Percentiles rank a stretch among this genome's conserved stretches.
phyloP scores from a whole-genome alignment of 2,797 vertebrate species.

The Pachyuromys duprasi region DNA sequence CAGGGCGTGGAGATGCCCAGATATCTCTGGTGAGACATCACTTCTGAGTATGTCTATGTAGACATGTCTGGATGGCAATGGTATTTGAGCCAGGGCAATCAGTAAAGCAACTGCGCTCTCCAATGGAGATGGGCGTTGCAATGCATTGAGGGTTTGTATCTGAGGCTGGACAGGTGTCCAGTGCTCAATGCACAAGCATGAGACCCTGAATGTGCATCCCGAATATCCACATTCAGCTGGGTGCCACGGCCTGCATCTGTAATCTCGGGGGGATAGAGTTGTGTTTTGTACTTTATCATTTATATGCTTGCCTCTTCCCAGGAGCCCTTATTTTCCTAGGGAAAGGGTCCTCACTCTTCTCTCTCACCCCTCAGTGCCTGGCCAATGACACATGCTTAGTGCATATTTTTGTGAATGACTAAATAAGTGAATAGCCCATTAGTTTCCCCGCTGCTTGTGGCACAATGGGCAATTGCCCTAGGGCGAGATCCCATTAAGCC shows the following conservation, averaged over 20 bases:
- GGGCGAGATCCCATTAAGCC: background rate
- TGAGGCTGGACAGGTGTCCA: too few relatives aligned
- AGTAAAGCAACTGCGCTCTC: background rate
- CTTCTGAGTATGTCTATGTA: background rate
- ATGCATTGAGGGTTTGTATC: too few relatives aligned
- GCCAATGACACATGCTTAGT: background rate
- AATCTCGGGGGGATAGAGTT: background rate
- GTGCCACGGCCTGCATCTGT: too few relatives aligned
- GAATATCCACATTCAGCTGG: background rate
- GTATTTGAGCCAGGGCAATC: background rate
- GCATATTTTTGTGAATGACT: background rate
- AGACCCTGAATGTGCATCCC: background rate
- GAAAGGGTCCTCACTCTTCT: too few relatives aligned
- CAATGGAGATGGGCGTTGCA: background rate
- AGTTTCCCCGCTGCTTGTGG: background rate
- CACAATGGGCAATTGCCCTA: background rate
- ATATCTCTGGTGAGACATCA: background rate
- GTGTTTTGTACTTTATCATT: slow-evolving; percentile 7
- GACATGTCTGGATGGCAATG: background rate
- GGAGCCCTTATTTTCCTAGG: background rate
- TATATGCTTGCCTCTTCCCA: background rate
- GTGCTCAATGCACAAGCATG: background rate
- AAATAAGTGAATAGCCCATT: background rate
- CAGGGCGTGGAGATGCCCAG: background rate
- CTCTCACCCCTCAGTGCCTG: background rate